These are phyloP conservation scores for Rhagonycha lutea DNA, from an alignment of 2,888 invertebrate genomes.

Conservation along the genomic window DNA sequence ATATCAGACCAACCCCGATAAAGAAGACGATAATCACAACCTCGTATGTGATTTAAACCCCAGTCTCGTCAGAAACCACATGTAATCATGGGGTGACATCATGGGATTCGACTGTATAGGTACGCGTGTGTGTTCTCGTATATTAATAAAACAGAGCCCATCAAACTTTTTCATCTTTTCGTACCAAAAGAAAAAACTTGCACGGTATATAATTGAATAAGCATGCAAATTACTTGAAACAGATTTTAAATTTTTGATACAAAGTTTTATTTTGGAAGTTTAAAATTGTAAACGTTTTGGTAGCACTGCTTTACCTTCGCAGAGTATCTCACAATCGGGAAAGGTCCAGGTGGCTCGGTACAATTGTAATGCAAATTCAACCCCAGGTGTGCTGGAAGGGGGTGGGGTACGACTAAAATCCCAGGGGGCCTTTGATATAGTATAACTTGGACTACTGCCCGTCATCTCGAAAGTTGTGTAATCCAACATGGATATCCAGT, in stretches of 20 bases:
- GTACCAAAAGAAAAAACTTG: too few species aligned
- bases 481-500: conserved; percentile 8
- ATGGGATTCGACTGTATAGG: conserved; percentile 28
- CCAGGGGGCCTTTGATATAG: conserved; percentile 30
- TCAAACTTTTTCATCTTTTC: neutral
- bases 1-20: conserved; percentile 32
- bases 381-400: conserved; percentile 41
- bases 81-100: conserved; percentile 36
- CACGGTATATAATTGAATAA: neutral
- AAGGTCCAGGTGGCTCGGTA: conserved; percentile 42
- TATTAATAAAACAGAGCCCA: conserved; percentile 7
- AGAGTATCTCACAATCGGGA: conserved; percentile 36
- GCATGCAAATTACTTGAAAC: neutral
- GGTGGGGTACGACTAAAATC: conserved; percentile 30
- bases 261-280: neutral
- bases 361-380: conserved; percentile 43
- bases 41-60: conserved; percentile 28
- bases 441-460: conserved; percentile 31
- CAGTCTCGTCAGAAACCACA: conserved; percentile 32
- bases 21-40: conserved; percentile 33
- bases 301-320: conserved; percentile 22
- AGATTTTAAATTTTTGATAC: neutral
- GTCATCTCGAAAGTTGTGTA: conserved; percentile 16
- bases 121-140: conserved; percentile 30
- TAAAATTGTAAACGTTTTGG: conserved; percentile 16